Percentiles rank a stretch among this genome's conserved stretches.
Evolutionary conservation across 2,113 vertebrate genomes (phyloP).

Genomic region (Erythrocercus mccallii): DNA sequence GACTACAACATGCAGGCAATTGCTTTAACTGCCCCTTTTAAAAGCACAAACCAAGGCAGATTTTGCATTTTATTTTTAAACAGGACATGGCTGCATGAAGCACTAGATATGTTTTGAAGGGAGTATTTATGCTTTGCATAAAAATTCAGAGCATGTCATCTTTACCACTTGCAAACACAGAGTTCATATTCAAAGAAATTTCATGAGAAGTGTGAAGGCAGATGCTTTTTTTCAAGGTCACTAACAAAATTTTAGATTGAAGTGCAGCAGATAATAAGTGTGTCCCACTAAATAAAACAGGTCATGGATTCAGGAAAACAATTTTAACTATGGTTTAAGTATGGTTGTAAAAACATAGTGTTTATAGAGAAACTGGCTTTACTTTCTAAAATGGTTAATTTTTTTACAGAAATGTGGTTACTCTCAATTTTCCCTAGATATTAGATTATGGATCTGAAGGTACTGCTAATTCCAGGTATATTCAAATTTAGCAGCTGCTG

Average conservation of each 20-base stretch:
- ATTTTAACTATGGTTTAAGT: not conserved
- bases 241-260: conserved; percentile 4
- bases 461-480: not conserved
- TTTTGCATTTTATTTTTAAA: not conserved
- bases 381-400: not conserved
- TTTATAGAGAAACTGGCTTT: not conserved
- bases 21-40: not conserved
- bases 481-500: not conserved
- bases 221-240: not conserved
- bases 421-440: not conserved
- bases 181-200: conserved; percentile 10
- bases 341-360: not conserved
- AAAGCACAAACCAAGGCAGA: not conserved
- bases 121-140: not conserved
- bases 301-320: not conserved
- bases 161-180: not conserved
- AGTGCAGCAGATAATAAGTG: not conserved
- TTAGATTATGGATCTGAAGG: not conserved
- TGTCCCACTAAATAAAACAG: not conserved
- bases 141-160: not conserved
- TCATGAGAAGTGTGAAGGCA: not conserved
- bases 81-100: not conserved
- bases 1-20: not conserved
- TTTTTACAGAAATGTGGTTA: not conserved
- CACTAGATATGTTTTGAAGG: not conserved